Evolutionary conservation across 2,113 vertebrate genomes (phyloP), one percentile per base, ranked within the genome.

Genomic region (Orthonyx spaldingii): DNA sequence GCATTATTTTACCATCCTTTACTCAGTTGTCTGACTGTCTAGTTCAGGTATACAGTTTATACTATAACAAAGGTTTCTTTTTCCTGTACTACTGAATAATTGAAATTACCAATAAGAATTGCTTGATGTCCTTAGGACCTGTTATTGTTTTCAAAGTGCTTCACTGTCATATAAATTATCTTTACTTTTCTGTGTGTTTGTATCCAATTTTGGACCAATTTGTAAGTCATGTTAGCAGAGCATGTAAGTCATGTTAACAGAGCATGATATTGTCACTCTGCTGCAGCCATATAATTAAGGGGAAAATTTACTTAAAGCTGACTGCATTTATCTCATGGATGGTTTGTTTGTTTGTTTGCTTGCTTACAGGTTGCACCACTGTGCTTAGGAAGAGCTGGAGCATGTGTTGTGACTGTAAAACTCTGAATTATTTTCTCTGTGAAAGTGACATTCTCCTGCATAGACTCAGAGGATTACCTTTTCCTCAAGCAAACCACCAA

Each of bases 361-460:
- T 89, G 33, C 32, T 95, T 97, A 46, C 94, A 99, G 99, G 99
- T 99, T 93, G 99, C 99, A 75, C 98, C 99, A 14, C 96, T 99
- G 93, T 99, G 99, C 95, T 98, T 99, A 87, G 99, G 99, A 97
- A 98, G 99, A 98, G 99, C 99, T 56, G 99, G 99, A 44, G 98
- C 99, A 9, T 99, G 99, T 65, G 99, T 99, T 79, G 99, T 99
- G 93, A 98, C 98, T 28, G 99, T 99, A 84, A 99, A 98, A 97
- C 97, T 99, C 69, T 99, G 97, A 90, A 98, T 66, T 49, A 52
- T 85, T 95, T 96, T 92, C 47, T 90, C 82, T 71, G 24, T 84
- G 83, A 97, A 95, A 75, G 87, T 87, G 79, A 41, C 27, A 14
- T 87, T 92, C 86, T 97, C 37, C 81, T 92, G 64, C 14, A 1